Conservation (phyloP, 2,888 invertebrate species). For the Polydrusus pterygomalis region DNA sequence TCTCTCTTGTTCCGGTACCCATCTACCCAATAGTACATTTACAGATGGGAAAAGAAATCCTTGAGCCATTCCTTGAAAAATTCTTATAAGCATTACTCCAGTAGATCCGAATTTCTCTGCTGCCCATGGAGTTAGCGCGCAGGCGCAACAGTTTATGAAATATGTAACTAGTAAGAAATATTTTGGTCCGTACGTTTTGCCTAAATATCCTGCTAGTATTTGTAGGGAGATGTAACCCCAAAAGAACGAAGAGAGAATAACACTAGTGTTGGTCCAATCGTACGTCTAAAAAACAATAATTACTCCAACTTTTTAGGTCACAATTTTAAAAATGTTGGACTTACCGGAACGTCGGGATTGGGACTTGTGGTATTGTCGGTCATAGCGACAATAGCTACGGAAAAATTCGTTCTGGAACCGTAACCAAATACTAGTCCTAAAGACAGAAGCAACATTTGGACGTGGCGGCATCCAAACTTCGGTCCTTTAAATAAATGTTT, state of each 20-base stretch:
- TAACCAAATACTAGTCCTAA: constrained; percentile 72
- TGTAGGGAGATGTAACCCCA: constrained; percentile 80
- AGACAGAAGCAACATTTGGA: constrained; percentile 77
- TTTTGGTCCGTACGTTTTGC: constrained; percentile 84
- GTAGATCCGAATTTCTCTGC: constrained; percentile 55
- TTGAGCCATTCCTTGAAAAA: constrained; percentile 75
- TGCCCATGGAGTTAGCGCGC: constrained; percentile 74
- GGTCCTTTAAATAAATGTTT: constrained; percentile 67
- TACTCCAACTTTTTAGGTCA: too few species aligned
- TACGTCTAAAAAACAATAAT: constrained; percentile 31
- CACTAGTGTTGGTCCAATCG: constrained; percentile 48
- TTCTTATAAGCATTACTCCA: constrained; percentile 58
- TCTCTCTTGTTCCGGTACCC: constrained; percentile 82
- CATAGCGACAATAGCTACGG: constrained; percentile 84
- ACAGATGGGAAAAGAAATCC: constrained; percentile 82
- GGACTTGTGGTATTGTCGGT: constrained; percentile 72
- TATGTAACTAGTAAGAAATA: constrained; percentile 75
- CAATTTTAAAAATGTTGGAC: constrained; percentile 51
- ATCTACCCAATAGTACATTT: constrained; percentile 83
- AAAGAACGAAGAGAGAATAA: constrained; percentile 84
- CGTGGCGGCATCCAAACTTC: constrained; percentile 77
- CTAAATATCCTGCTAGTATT: constrained; percentile 72
- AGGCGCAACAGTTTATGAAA: constrained; percentile 76
- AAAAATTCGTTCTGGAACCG: constrained; percentile 78
- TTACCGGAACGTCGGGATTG: constrained; percentile 71